Conservation (phyloP, 2,888 invertebrate genomes). For the Acronicta psi region DNA sequence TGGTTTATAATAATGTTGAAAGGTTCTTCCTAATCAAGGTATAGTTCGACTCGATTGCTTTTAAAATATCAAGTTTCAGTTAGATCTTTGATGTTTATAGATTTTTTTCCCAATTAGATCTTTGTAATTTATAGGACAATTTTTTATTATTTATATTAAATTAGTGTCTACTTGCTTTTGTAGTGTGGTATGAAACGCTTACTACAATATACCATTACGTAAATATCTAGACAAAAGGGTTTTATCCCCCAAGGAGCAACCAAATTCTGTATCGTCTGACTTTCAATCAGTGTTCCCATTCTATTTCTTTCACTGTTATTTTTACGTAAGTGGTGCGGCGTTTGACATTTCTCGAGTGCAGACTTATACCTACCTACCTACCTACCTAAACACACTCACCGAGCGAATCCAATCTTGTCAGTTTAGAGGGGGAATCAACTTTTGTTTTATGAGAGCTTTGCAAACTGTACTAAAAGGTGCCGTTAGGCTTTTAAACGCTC, state of each 20-base stretch:
- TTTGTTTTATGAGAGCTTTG: constrained; percentile 50
- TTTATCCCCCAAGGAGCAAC: neutral
- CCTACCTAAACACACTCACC: constrained; percentile 14
- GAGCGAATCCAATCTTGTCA: constrained; percentile 47
- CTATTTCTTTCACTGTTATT: constrained; percentile 44
- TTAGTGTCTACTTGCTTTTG: too few species aligned
- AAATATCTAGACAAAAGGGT: too few species aligned
- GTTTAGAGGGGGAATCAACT: constrained; percentile 45
- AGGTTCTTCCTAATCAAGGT: too few species aligned
- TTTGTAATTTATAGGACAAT: too few species aligned
- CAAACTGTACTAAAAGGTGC: constrained; percentile 33
- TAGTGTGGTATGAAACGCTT: too few species aligned
- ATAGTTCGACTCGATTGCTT: too few species aligned
- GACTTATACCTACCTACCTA: constrained; percentile 3
- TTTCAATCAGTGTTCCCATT: constrained; percentile 31
- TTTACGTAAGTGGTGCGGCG: constrained; percentile 45
- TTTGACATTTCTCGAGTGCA: constrained; percentile 43
- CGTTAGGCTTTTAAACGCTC: constrained; percentile 32
- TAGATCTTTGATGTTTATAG: too few species aligned
- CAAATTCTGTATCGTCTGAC: constrained; percentile 1
- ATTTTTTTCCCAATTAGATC: too few species aligned
- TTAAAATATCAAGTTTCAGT: too few species aligned
- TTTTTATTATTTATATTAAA: too few species aligned
- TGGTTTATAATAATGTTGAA: too few species aligned
- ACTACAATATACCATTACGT: too few species aligned